Percentiles rank a stretch among this genome's conserved stretches.
Conservation (phyloP, 35 echinoderm and acorn worm genomes). For the Eucidaris tribuloides region DNA sequence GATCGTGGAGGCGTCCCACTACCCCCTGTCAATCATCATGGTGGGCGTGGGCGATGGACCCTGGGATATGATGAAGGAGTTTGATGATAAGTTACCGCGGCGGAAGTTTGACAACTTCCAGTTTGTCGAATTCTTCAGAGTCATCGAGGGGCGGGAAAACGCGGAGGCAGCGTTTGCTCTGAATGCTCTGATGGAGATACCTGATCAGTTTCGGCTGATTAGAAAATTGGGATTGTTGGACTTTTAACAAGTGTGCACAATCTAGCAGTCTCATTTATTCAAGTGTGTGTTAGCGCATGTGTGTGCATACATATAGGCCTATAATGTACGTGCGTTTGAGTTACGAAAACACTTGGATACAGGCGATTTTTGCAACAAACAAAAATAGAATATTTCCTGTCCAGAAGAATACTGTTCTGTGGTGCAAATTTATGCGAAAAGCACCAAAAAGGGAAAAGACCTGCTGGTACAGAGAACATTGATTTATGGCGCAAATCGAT, state of each 20-base stretch:
- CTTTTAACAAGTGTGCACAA: neutral
- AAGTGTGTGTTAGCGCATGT: neutral
- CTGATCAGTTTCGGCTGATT: slow-evolving; percentile 78
- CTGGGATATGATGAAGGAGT: slow-evolving; percentile 93
- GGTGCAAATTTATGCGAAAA: too few relatives aligned
- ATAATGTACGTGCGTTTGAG: too few relatives aligned
- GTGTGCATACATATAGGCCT: too few relatives aligned
- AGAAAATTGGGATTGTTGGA: slow-evolving; percentile 65
- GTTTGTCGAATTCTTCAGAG: slow-evolving; percentile 85
- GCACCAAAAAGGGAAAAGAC: too few relatives aligned
- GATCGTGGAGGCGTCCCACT: slow-evolving; percentile 85
- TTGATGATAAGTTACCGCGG: slow-evolving; percentile 75
- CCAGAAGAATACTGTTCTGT: too few relatives aligned
- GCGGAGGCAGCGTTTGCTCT: slow-evolving; percentile 83
- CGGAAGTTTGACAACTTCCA: slow-evolving; percentile 98
- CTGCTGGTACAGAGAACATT: too few relatives aligned
- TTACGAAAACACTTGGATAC: too few relatives aligned
- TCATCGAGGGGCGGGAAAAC: slow-evolving; percentile 38
- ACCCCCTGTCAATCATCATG: slow-evolving; percentile 95
- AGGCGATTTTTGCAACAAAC: too few relatives aligned
- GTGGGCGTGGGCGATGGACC: slow-evolving; percentile 98
- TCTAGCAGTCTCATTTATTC: neutral
- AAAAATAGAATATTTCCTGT: too few relatives aligned
- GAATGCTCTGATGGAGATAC: slow-evolving; percentile 93
- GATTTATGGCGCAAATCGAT: too few relatives aligned